Evolutionary conservation across 2,888 invertebrate species (phyloP), one percentile per base, ranked within the genome.

Genomic region (Pseudococcus longispinus): DNA sequence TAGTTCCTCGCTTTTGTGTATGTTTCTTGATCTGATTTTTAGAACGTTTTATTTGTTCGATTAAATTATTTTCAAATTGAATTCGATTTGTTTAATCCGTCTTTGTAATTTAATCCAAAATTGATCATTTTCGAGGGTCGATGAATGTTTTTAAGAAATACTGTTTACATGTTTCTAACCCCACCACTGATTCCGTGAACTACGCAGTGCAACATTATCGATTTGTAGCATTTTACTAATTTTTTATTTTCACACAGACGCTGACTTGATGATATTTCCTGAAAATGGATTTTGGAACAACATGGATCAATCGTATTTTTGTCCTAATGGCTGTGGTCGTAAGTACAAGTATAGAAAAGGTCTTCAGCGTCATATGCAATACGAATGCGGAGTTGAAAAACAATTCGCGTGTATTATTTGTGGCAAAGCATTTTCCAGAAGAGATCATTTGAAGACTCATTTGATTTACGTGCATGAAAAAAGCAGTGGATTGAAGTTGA

Each of bases 391-490:
- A 13, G 85, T 87, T 18, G 42, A 65, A n/a, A 88, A 92, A 93
- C 94, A 90, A 90, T 83, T 91, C 90, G 88, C 92, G 92, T 90
- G 89, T 80, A 89, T 89, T 3, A 87, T 89, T 29, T 90, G 89
- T 84, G 85, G 88, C 44, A 90, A 90, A 89, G 89, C 90, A 44
- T 90, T 90, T 32, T 90, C 91, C 83, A 89, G 90, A 87, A 90
- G 91, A 77, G 90, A 90, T 89, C 90, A 90, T 88, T 91, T 92
- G 89, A 91, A 90, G 70, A 90, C 90, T 2, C 91, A 91, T 87
- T 89, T 91, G 20, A 37, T 85, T 37, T 83, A 51, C n/a, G 46
- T 84, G 44, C 87, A 83, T 55, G 37, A 85, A 29, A 60, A 32
- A 55, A 82, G 60, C 29, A 65, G 55, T n/a, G 84, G 65, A 9